Percentiles rank a stretch among this genome's conserved stretches.
Conservation (phyloP, 92 coral and sea anemone genomes). For the Palythoa grandis region DNA sequence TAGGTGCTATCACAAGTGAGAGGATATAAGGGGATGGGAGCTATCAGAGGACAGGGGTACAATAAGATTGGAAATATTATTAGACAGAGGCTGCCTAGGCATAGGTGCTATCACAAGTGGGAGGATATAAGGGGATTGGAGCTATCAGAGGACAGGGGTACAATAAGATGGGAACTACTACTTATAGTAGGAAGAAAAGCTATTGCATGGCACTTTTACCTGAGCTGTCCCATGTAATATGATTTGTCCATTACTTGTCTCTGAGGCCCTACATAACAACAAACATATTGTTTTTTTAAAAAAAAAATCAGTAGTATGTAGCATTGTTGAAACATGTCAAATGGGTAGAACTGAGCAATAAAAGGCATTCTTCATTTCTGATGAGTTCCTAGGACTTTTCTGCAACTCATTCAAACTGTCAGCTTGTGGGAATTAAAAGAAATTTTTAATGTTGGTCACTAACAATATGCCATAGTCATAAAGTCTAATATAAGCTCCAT, state of each 20-base stretch:
- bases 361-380: background rate
- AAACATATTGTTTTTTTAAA: background rate
- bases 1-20: too few species aligned
- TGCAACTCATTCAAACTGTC: too few species aligned
- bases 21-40: too few species aligned
- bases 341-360: background rate
- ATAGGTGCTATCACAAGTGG: too few species aligned
- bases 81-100: too few species aligned
- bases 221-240: slow-evolving; percentile 93
- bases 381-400: too few species aligned
- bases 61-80: too few species aligned
- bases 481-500: too few species aligned
- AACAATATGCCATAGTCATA: too few species aligned
- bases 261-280: slow-evolving; percentile 78
- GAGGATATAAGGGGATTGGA: too few species aligned
- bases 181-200: background rate
- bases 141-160: background rate
- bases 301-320: background rate
- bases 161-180: background rate
- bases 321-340: background rate
- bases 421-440: too few species aligned
- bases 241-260: slow-evolving; percentile 94
- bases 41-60: background rate
- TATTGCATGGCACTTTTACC: slow-evolving; percentile 45
- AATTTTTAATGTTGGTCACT: too few species aligned